Evolutionary conservation across 2,113 vertebrate genomes (phyloP).

Genomic region (Toxostoma redivivum): DNA sequence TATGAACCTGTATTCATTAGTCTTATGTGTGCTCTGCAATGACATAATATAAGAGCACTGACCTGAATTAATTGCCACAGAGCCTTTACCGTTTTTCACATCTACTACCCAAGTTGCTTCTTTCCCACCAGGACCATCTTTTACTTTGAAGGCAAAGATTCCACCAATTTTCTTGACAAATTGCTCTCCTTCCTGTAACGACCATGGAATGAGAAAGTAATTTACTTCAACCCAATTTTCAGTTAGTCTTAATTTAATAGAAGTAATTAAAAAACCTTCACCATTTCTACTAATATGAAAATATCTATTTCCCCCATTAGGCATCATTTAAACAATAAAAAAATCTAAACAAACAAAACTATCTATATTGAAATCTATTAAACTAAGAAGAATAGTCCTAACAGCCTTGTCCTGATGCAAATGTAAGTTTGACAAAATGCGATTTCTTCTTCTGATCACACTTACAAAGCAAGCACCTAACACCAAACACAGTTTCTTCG

Average conservation of each 20-base stretch:
- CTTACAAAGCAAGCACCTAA: not conserved
- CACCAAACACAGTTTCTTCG: not conserved
- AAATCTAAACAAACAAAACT: not conserved
- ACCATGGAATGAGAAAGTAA: not conserved
- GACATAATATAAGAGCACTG: slow-evolving; percentile 9
- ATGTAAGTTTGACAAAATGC: not conserved
- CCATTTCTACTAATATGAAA: not conserved
- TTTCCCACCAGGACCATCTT: slow-evolving; percentile 85
- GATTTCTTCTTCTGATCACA: not conserved
- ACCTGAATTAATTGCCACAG: slow-evolving; percentile 84
- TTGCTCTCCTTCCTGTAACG: slow-evolving; percentile 85
- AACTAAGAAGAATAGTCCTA: not conserved
- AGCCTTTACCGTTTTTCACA: slow-evolving; percentile 89
- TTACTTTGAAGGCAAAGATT: slow-evolving; percentile 93
- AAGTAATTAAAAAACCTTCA: not conserved
- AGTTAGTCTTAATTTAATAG: not conserved
- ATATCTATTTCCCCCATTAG: not conserved
- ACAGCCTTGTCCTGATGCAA: not conserved
- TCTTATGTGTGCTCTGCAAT: not conserved
- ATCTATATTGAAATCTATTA: not conserved
- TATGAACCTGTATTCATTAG: not conserved
- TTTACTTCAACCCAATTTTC: not conserved
- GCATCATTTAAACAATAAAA: not conserved
- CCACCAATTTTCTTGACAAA: slow-evolving; percentile 91
- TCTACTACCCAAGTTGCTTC: slow-evolving; percentile 92